Conservation (phyloP, 2,888 invertebrate species). For the Nemapogon koenigi region DNA sequence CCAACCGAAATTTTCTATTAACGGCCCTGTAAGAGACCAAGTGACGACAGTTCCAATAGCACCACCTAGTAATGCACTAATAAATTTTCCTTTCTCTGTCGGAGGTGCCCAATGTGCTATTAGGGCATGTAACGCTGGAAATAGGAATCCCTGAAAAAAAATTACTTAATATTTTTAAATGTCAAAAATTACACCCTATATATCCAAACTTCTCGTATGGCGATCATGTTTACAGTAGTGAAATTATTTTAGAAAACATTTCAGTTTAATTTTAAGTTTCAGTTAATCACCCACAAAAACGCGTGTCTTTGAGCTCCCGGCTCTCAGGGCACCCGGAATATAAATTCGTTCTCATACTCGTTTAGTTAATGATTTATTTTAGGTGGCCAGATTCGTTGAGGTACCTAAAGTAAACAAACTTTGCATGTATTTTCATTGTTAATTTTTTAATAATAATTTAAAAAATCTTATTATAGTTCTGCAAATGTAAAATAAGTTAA, state of each 20-base stretch:
- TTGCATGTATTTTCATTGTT: no score
- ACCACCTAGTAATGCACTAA: constrained; percentile 70
- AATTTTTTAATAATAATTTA: no score
- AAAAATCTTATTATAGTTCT: no score
- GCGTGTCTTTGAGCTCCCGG: no score
- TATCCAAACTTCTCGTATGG: neutral
- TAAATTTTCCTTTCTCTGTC: constrained; percentile 73
- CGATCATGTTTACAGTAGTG: neutral
- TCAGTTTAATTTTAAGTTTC: neutral
- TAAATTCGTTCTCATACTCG: no score
- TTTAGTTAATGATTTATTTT: no score
- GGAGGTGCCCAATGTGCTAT: constrained; percentile 79
- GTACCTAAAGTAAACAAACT: no score
- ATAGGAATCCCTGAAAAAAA: constrained; percentile 60
- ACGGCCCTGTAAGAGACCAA: constrained; percentile 70
- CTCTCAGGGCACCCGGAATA: no score
- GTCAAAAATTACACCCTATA: neutral
- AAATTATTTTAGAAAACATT: neutral
- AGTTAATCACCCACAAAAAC: no score
- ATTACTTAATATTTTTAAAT: neutral
- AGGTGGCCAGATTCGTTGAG: no score
- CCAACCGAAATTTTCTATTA: constrained; percentile 71
- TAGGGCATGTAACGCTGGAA: constrained; percentile 69
- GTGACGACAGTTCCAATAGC: constrained; percentile 76
- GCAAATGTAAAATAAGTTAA: no score